Conservation (phyloP, 2,113 vertebrate species). For the Podarcis cretensis region DNA sequence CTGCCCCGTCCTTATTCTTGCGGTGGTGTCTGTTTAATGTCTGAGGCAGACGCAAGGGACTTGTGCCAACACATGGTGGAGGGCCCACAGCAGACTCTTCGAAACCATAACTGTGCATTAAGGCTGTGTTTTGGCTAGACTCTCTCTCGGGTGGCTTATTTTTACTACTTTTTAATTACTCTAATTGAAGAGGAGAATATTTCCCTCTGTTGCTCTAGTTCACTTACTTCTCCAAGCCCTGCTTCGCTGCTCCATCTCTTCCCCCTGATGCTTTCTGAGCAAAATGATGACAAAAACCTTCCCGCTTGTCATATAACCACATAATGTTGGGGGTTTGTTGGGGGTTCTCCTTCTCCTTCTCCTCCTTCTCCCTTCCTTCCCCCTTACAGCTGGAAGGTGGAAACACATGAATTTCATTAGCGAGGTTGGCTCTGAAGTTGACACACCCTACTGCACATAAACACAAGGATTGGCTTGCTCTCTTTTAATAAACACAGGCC, state of each 20-base stretch:
- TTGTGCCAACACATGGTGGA: conserved; percentile 40
- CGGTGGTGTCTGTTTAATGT: not conserved
- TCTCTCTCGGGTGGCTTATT: conserved; percentile 68
- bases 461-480: conserved; percentile 64
- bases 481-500: conserved; percentile 68
- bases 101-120: conserved; percentile 64
- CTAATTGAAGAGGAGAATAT: conserved; percentile 69
- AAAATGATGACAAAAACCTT: conserved; percentile 53
- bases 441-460: conserved; percentile 64
- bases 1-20: not conserved
- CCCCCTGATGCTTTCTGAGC: conserved; percentile 10
- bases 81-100: conserved; percentile 57
- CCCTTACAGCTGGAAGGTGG: conserved; percentile 48
- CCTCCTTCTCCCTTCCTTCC: conserved; percentile 17
- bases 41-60: conserved; percentile 28
- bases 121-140: conserved; percentile 66
- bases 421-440: conserved; percentile 55
- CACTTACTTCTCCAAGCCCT: conserved; percentile 45
- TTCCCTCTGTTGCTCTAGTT: conserved; percentile 62
- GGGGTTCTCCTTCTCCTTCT: not conserved
- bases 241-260: conserved; percentile 1
- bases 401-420: conserved; percentile 73
- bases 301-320: conserved; percentile 45
- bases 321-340: conserved; percentile 6
- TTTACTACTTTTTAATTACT: conserved; percentile 75